Evolutionary conservation across 1,140 invertebrate species (phyloP), one percentile per base, ranked within the genome.

Genomic region (Maniola jurtina): DNA sequence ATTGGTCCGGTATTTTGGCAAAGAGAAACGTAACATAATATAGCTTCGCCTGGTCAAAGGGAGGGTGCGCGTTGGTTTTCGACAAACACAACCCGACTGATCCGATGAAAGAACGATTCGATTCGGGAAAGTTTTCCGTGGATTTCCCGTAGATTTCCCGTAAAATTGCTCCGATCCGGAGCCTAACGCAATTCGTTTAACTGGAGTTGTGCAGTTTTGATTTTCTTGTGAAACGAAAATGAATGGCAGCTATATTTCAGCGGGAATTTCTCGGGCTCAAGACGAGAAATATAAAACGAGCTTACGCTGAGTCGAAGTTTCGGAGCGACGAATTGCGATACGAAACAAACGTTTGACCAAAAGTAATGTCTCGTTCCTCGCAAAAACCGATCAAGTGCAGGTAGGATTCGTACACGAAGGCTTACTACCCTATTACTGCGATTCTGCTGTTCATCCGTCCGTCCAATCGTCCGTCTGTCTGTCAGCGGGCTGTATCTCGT

Each of bases 111-210:
- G 48, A 52, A 13, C 48, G 48, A 52, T 52, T 52, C 48, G 48
- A 52, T 52, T 52, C 48, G 15, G 8, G 14, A 14, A 52, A 52
- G 40, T 42, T 42, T 42, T 42, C 40, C 40, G 25, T 25, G 25
- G 13, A 45, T 45, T 45, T 45, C 13, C 42, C 42, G 42, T 38
- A 11, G 38, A 38, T 38, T 38, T 38, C 38, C 38, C 38, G 45
- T 52, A 14, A 14, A 52, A 52, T 52, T 52, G 48, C 48, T 52
- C 14, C 48, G 15, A 52, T 52, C 48, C 15, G 48, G 48, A 16
- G 48, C 48, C 48, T 52, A 25, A 52, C 48, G 48, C 48, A 52
- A 52, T 52, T 52, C 48, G 48, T 52, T 52, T 52, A 52, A 52
- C 48, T 16, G 48, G 48, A 52, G 48, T 52, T 52, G 48, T 52